Evolutionary conservation across 2,888 invertebrate genomes (phyloP).

Genomic region (Sceliomorpha sp.): DNA sequence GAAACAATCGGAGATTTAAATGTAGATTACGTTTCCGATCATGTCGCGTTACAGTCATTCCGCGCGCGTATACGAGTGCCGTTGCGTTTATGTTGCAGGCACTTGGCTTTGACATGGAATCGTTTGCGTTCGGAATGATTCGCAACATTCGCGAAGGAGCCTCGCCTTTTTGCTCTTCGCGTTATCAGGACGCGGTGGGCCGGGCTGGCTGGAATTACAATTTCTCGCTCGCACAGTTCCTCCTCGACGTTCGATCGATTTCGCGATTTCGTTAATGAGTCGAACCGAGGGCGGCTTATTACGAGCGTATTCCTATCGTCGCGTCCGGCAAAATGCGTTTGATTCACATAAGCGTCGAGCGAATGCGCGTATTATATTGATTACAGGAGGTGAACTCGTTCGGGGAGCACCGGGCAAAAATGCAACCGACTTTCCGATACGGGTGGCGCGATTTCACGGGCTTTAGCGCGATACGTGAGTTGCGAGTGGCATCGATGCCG

Average conservation of each 20-base stretch:
- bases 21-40: slow-evolving; percentile 60
- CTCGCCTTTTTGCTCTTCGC: too few species aligned
- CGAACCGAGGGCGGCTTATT: too few species aligned
- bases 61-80: slow-evolving; percentile 4
- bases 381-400: slow-evolving; percentile 21
- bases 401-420: slow-evolving; percentile 12
- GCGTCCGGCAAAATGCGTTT: too few species aligned
- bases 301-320: too few species aligned
- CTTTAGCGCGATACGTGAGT: slow-evolving; percentile 64
- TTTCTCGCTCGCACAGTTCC: too few species aligned
- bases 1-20: slow-evolving; percentile 64
- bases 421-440: slow-evolving; percentile 63
- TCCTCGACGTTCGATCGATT: too few species aligned
- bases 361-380: slow-evolving; percentile 16
- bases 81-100: slow-evolving; percentile 3
- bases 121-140: background rate
- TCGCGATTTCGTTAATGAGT: too few species aligned
- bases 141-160: too few species aligned
- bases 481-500: slow-evolving; percentile 62
- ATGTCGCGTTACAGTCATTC: slow-evolving; percentile 32
- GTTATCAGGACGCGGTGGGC: too few species aligned
- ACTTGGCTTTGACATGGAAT: background rate
- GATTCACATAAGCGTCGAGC: too few species aligned
- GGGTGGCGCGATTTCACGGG: slow-evolving; percentile 70
- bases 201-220: too few species aligned